Evolutionary conservation across 2,888 invertebrate genomes (phyloP).

Genomic region (Ametastegia equiseti): DNA sequence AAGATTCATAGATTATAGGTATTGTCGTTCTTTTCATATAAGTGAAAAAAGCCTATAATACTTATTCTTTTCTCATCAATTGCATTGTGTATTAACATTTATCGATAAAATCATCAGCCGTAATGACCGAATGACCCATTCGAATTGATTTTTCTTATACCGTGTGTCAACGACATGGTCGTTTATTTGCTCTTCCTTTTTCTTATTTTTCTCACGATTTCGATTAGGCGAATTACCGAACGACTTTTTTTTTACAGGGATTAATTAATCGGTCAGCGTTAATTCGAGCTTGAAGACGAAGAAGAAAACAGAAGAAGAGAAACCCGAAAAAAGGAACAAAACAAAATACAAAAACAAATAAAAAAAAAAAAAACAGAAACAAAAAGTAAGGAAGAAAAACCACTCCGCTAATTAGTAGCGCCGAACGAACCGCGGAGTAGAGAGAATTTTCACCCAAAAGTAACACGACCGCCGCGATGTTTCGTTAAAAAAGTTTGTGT

Average conservation of each 20-base stretch:
- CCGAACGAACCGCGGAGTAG: conserved; percentile 9
- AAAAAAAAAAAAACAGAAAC: background rate
- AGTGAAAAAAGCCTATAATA: no score
- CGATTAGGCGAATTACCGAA: background rate
- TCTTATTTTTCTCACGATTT: background rate
- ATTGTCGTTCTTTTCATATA: no score
- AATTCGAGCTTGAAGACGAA: background rate
- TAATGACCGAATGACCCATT: conserved; percentile 23
- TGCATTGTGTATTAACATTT: no score
- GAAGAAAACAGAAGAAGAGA: background rate
- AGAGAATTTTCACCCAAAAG: background rate
- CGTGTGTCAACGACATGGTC: background rate
- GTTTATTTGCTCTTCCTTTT: background rate
- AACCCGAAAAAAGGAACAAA: background rate
- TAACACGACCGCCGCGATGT: background rate
- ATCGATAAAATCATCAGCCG: background rate
- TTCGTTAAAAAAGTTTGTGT: conserved; percentile 13
- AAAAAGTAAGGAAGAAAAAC: background rate
- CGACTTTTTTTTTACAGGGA: conserved; percentile 7
- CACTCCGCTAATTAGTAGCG: conserved; percentile 16
- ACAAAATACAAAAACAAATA: background rate
- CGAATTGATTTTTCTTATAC: conserved; percentile 9
- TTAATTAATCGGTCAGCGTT: conserved; percentile 40
- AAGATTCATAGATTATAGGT: no score
- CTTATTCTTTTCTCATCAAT: no score